Evolutionary conservation across 2,888 invertebrate species (phyloP), one percentile per base, ranked within the genome.

Genomic region (Tipula unca): DNA sequence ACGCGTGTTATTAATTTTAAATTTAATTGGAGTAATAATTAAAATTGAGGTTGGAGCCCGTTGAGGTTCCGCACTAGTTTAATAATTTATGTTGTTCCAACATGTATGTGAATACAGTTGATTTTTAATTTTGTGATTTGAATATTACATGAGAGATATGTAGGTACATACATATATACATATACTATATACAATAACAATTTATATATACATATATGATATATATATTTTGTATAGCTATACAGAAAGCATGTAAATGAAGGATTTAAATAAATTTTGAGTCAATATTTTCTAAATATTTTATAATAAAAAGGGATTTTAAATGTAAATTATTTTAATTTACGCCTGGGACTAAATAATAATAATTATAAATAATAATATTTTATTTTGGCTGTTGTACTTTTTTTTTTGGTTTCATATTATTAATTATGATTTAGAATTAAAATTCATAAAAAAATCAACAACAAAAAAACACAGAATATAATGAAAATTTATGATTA

Each of bases 401-500:
- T 48, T 48, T 69, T 69, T 69, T 20, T 69, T 6, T 25, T 69
- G 69, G 69, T 69, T 25, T 69, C 14, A 69, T 69, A 69, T 69
- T 48, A 48, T 48, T 69, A 69, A 69, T 69, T 69, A 25, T 69
- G 69, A 69, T 69, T 69, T 69, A 69, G 69, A 69, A 69, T 69
- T 69, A 25, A 17, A 48, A 48, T 8, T 17, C 17, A 48, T 48
- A 48, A 48, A 48, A 48, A 48, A 0, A 48, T 39, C 39, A 48
- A 48, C 48, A 48, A 48, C 48, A n/a, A 48, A 48, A 14, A 48
- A 48, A 48, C n/a, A 48, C n/a, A n/a, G 48, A 48, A n/a, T n/a
- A 48, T 69, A 69, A 69, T 69, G 69, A 69, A 69, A 69, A 69
- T 69, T 69, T 69, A 69, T 69, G 69, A 69, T 69, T 69, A 69